Evolutionary conservation across 30 jellyfish, hydroid and myxozoan genomes (phyloP).

Genomic region (Turritopsis dohrnii): DNA sequence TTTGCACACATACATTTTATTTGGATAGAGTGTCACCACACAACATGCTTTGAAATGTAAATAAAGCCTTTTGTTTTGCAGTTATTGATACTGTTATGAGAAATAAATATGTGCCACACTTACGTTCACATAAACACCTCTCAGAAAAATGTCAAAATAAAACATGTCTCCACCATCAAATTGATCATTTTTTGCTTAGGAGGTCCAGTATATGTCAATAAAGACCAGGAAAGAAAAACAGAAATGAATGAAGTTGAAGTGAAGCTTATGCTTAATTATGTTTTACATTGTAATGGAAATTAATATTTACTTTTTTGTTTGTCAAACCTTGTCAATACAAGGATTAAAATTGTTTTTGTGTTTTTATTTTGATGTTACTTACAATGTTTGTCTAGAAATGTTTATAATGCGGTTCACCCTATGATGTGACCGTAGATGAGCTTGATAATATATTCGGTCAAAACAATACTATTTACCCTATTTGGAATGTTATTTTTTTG

Average conservation of each 20-base stretch:
- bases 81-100: not conserved
- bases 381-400: not conserved
- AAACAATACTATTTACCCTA: not conserved
- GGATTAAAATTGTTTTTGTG: not conserved
- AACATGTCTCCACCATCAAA: not conserved
- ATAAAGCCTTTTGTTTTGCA: not conserved
- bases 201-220: not conserved
- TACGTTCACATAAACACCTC: not conserved
- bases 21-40: not conserved
- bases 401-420: not conserved
- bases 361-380: not conserved
- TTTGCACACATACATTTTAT: not conserved
- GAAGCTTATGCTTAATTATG: not conserved
- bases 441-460: not conserved
- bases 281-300: not conserved
- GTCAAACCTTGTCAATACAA: not conserved
- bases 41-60: not conserved
- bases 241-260: not conserved
- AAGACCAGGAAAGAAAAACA: not conserved
- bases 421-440: not conserved
- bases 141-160: not conserved
- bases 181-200: not conserved
- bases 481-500: constrained; percentile 17
- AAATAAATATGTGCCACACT: not conserved
- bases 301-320: not conserved